A percentile compares a stretch with the other conserved stretches of the same genome.
Conservation (phyloP, 2,888 invertebrate species). For the Drosophila picticornis region DNA sequence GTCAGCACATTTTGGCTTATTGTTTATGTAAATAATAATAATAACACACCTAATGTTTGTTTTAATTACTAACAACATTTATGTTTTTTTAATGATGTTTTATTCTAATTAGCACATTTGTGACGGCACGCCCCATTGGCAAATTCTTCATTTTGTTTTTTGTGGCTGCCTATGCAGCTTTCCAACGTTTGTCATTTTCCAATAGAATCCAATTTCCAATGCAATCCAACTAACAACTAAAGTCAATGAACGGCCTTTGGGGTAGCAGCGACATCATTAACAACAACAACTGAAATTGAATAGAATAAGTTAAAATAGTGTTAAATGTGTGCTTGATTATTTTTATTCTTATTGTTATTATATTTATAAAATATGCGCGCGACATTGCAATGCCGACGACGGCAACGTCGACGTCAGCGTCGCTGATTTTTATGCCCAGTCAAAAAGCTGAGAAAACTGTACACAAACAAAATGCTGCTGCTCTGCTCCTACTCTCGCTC, state of each 20-base stretch:
- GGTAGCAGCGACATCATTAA: constrained; percentile 19
- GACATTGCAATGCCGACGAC: constrained; percentile 64
- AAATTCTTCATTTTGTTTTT: neutral
- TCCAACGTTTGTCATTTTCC: constrained; percentile 39
- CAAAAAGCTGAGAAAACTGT: constrained; percentile 71
- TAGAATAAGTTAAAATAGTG: constrained; percentile 48
- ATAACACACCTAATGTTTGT: neutral
- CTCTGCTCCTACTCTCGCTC: neutral
- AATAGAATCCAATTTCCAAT: constrained; percentile 39
- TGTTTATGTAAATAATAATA: neutral
- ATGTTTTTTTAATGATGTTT: neutral
- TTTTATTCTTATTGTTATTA: constrained; percentile 30
- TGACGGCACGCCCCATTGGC: constrained; percentile 11
- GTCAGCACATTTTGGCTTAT: neutral
- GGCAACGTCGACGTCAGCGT: constrained; percentile 2
- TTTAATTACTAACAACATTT: no score
- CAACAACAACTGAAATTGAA: constrained; percentile 18
- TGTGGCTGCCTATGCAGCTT: constrained; percentile 13
- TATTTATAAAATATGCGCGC: constrained; percentile 53
- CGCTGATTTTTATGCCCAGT: constrained; percentile 61
- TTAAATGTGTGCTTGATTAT: constrained; percentile 49
- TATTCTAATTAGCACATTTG: neutral
- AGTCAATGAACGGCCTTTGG: constrained; percentile 79
- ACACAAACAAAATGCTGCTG: constrained; percentile 45
- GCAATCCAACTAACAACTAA: constrained; percentile 34